Percentiles rank a stretch among this genome's conserved stretches.
Evolutionary conservation across 2,797 vertebrate species (phyloP).

Genomic region (Eulemur mongoz): DNA sequence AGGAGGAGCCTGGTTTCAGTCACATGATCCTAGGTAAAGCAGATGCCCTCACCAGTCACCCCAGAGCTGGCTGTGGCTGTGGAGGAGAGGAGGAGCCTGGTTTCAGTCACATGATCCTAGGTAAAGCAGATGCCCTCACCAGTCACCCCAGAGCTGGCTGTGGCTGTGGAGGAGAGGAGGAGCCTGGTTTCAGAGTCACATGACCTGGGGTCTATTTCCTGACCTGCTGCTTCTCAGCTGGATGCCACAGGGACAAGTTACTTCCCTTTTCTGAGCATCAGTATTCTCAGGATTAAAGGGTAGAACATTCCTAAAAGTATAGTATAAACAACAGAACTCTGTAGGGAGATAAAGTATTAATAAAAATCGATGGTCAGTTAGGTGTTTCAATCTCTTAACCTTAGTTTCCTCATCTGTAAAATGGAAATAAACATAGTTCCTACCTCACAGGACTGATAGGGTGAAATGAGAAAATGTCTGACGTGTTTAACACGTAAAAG

Average conservation of each 20-base stretch:
- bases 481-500: background rate
- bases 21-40: background rate
- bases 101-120: no score
- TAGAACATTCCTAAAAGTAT: background rate
- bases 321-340: background rate
- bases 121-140: no score
- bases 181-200: background rate
- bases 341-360: background rate
- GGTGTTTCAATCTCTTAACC: background rate
- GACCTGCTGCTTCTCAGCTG: no score
- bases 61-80: no score
- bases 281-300: background rate
- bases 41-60: no score
- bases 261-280: no score
- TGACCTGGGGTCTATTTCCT: background rate
- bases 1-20: background rate
- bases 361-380: background rate
- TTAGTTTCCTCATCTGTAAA: background rate
- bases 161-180: background rate
- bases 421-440: background rate
- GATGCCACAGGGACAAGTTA: no score
- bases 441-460: background rate
- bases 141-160: no score
- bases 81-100: no score
- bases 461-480: background rate